Evolutionary conservation across 2,797 vertebrate species (phyloP).

Genomic region (Otolemur crassicaudatus): DNA sequence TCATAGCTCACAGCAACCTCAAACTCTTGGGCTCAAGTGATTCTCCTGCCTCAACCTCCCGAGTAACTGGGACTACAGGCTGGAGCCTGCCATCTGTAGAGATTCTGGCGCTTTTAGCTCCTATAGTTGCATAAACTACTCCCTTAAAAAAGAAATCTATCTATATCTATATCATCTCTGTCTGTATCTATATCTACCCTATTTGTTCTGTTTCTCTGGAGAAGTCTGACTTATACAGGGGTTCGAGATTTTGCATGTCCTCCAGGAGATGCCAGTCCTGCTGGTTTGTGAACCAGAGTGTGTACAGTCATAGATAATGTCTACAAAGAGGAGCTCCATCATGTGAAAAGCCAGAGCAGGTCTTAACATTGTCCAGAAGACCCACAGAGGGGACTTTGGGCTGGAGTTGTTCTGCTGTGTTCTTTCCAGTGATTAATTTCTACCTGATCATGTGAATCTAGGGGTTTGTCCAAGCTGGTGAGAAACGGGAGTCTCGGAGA

Average conservation of each 20-base stretch:
- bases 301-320: not conserved
- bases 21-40: too few relatives aligned
- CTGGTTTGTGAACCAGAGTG: not conserved
- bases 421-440: not conserved
- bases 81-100: not conserved
- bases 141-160: not conserved
- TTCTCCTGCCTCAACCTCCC: too few relatives aligned
- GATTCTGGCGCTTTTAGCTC: not conserved
- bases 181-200: not conserved
- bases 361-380: not conserved
- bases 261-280: not conserved
- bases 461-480: not conserved
- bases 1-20: too few relatives aligned
- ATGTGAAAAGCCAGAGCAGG: not conserved
- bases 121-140: rapidly evolving
- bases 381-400: not conserved
- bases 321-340: not conserved
- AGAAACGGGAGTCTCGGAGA: not conserved
- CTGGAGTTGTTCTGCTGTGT: not conserved
- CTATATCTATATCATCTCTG: not conserved
- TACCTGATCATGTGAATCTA: not conserved
- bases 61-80: too few relatives aligned
- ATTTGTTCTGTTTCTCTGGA: not conserved
- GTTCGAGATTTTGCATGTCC: not conserved
- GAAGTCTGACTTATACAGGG: not conserved